Base-by-base conservation (phyloP, 2,113 vertebrate genomes). In the Laticauda colubrina region DNA sequence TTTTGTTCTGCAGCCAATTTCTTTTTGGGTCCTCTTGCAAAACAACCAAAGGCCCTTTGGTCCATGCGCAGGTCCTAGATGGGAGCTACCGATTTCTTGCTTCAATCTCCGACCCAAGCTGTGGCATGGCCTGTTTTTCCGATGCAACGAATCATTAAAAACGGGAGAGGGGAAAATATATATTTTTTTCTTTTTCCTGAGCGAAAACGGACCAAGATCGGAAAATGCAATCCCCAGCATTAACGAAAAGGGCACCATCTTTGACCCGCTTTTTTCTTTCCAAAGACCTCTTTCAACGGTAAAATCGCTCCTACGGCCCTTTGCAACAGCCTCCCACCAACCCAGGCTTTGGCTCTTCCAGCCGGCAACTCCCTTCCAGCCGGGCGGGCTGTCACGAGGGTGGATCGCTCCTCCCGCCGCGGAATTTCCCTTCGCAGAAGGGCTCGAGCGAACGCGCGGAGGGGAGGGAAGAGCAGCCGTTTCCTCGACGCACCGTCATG, bases 391-490 rank as follows among this genome's bases (percentile, higher is more conserved):
- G 69, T 85, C 92, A 89, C 64, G 92, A 85, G 88, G 26, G 10
- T 4, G 0, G 1, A 4, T 85, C 8, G 9, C 39, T 0, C 45
- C 4, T n/a, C 11, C 56, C 10, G 57, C 4, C 51, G 61, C n/a
- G 48, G 48, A 51, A 51, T 51, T 51, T 51, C 9, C 48, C 48
- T 8, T 9, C 48, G 1, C 48, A 51, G 48, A 90, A 91, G 91
- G 85, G 2, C 23, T 7, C 7, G 23, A 59, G 91, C 94, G 0
- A 4, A 15, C 92, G 23, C 8, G 8, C 48, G 85, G 92, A 89
- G 90, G 92, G 93, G 89, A 91, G 95, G 59, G 93, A 61, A 24
- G 59, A 61, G 1, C 93, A 81, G 88, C 51, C 5, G 7, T 4
- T 0, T 24, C 45, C 6, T 20, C 34, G 20, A 23, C 34, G 9